Percentiles rank a stretch among this genome's conserved stretches.
These are phyloP conservation scores for Isichthys henryi DNA, from an alignment of 2,113 vertebrate species.

Conservation along the genomic window DNA sequence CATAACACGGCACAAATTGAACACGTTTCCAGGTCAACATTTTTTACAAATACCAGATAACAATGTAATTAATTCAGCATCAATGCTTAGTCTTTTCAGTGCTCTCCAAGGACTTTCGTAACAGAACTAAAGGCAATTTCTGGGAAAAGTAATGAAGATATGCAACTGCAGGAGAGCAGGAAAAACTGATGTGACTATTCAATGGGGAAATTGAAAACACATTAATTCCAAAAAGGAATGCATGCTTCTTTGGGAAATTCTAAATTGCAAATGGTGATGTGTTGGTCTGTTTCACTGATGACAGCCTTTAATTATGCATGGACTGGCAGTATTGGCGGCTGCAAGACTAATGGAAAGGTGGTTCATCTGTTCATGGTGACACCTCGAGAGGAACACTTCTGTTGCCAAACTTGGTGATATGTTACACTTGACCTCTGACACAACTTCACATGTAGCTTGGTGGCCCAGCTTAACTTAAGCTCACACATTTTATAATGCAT, in stretches of 20 bases:
- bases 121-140: background rate
- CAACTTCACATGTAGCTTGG: background rate
- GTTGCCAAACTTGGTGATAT: background rate
- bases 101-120: background rate
- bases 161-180: background rate
- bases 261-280: background rate
- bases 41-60: constrained; percentile 7
- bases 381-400: background rate
- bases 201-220: background rate
- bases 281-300: background rate
- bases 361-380: background rate
- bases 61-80: background rate
- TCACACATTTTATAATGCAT: background rate
- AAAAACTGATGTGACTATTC: background rate
- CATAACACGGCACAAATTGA: constrained; percentile 1
- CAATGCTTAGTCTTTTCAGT: background rate
- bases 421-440: background rate
- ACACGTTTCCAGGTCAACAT: background rate
- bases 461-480: background rate
- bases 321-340: background rate
- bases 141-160: constrained; percentile 2
- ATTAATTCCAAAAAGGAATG: background rate
- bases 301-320: background rate
- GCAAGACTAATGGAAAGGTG: background rate
- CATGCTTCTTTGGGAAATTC: background rate